Conservation (phyloP, 2,797 vertebrate species). For the Triplophysa yarkandensis region DNA sequence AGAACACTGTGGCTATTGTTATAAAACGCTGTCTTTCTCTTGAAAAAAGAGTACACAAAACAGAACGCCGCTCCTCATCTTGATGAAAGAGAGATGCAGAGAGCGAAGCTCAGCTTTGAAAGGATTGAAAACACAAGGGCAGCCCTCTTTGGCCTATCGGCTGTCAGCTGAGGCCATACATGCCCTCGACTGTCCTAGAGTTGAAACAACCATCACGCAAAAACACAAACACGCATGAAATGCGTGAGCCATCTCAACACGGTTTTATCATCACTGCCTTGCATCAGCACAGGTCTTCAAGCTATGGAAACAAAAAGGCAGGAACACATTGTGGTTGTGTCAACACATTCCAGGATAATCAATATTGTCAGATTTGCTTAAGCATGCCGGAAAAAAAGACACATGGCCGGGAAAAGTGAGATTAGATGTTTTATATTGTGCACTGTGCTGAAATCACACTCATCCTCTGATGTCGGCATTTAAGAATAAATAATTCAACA, state of each 20-base stretch:
- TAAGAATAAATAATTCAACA: slow-evolving; percentile 32
- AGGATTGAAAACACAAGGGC: slow-evolving; percentile 71
- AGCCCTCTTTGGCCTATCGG: slow-evolving; percentile 50
- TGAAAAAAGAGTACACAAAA: slow-evolving; percentile 65
- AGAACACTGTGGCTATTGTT: slow-evolving; percentile 71
- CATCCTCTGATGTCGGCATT: neutral
- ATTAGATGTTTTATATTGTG: slow-evolving; percentile 35
- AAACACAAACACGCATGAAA: slow-evolving; percentile 51
- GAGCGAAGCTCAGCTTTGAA: slow-evolving; percentile 72
- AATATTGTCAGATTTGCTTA: slow-evolving; percentile 64
- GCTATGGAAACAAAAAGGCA: slow-evolving; percentile 71
- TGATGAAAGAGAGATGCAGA: slow-evolving; percentile 75
- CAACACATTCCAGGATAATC: slow-evolving; percentile 67
- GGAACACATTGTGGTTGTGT: slow-evolving; percentile 73
- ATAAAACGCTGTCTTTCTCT: slow-evolving; percentile 62
- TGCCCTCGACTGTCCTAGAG: slow-evolving; percentile 38
- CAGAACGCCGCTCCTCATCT: slow-evolving; percentile 67
- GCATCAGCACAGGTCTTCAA: slow-evolving; percentile 73
- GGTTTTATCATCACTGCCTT: slow-evolving; percentile 68
- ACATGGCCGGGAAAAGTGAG: slow-evolving; percentile 22
- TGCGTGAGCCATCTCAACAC: slow-evolving; percentile 59
- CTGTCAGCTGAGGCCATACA: slow-evolving; percentile 43
- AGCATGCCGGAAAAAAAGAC: slow-evolving; percentile 25
- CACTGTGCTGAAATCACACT: slow-evolving; percentile 20
- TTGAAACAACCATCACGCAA: slow-evolving; percentile 51